Percentiles rank a stretch among this genome's conserved stretches.
Evolutionary conservation across 92 coral and sea anemone genomes (phyloP).

Genomic region (Epizoanthus fatuus): DNA sequence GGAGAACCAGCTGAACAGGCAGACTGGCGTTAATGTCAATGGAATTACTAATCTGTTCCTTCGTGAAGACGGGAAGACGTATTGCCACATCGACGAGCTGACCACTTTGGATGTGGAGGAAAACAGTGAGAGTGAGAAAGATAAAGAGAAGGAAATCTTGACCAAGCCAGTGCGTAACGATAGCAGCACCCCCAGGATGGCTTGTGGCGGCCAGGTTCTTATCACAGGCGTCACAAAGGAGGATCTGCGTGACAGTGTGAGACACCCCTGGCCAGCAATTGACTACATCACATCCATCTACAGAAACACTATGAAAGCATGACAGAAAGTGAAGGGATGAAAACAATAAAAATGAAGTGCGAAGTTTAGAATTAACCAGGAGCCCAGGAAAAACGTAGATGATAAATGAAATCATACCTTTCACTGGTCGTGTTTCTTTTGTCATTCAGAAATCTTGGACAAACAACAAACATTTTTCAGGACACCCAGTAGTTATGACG

Average conservation of each 20-base stretch:
- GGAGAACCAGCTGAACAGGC: constrained; percentile 45
- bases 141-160: background rate
- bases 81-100: constrained; percentile 45
- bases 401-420: background rate
- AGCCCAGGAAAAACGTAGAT: background rate
- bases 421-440: background rate
- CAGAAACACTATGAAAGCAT: constrained; percentile 74
- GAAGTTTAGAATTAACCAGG: constrained; percentile 33
- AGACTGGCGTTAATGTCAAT: constrained; percentile 65
- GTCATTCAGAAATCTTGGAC: background rate
- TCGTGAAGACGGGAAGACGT: constrained; percentile 25
- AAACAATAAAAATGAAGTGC: constrained; percentile 2
- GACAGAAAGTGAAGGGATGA: constrained; percentile 63
- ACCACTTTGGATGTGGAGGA: background rate
- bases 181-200: constrained; percentile 22
- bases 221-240: constrained; percentile 48
- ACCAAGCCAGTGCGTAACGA: background rate
- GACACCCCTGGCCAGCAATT: constrained; percentile 76
- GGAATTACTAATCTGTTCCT: constrained; percentile 56
- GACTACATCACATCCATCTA: constrained; percentile 74
- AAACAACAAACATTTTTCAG: too few species aligned
- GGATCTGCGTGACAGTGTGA: constrained; percentile 42
- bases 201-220: constrained; percentile 50
- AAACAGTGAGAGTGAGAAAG: background rate
- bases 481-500: constrained; percentile 43